phyloP scores from a whole-genome alignment of 2,113 vertebrate species.

The Podocnemis expansa region DNA sequence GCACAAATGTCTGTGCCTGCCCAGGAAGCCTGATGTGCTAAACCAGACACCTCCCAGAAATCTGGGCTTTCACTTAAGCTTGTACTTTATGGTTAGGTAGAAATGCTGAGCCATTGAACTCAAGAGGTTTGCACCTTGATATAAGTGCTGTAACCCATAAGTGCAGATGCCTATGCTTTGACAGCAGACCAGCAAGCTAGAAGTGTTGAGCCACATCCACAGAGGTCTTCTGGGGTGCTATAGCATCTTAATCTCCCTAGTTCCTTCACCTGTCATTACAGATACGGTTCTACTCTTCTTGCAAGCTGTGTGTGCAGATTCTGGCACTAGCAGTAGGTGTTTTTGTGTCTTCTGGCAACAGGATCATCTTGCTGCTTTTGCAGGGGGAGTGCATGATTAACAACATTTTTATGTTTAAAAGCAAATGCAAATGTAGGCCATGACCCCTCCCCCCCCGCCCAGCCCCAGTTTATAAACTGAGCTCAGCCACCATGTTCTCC shows the following conservation, averaged over 20 bases:
- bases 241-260: not conserved
- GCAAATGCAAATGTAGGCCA: not conserved
- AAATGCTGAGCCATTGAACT: not conserved
- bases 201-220: not conserved
- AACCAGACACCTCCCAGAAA: not conserved
- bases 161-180: not conserved
- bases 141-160: not conserved
- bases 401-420: not conserved
- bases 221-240: not conserved
- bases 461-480: not conserved
- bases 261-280: not conserved
- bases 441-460: no score
- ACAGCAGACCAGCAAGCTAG: not conserved
- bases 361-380: not conserved
- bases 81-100: not conserved
- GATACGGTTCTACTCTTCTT: not conserved
- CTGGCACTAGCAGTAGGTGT: not conserved
- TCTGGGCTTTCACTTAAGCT: not conserved
- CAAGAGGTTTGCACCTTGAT: not conserved
- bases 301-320: not conserved
- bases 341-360: not conserved
- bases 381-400: not conserved
- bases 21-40: rapidly evolving
- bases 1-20: not conserved
- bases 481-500: not conserved